Conservation (phyloP, 2,888 invertebrate species). For the Dynastes hyllus region DNA sequence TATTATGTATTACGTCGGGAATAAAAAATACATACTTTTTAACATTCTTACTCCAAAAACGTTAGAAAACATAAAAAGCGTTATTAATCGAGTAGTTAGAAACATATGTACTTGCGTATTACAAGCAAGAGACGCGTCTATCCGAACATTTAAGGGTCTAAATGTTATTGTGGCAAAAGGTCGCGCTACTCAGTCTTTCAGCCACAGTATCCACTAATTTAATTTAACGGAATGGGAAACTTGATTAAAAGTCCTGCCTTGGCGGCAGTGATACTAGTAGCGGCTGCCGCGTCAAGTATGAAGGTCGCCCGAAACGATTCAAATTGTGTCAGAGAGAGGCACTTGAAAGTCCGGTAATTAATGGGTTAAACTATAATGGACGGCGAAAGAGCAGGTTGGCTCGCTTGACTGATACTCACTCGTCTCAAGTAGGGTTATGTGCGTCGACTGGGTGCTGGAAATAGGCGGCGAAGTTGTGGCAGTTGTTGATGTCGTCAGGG, state of each 20-base stretch:
- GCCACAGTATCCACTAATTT: constrained; percentile 41
- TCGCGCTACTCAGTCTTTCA: constrained; percentile 27
- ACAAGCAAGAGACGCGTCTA: not conserved
- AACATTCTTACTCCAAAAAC: too few species aligned
- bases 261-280: not conserved
- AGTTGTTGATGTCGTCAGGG: constrained; percentile 63
- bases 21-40: too few species aligned
- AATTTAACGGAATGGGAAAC: constrained; percentile 44
- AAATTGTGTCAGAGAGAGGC: constrained; percentile 38
- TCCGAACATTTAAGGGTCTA: constrained; percentile 27
- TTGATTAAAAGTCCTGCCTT: constrained; percentile 35
- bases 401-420: constrained; percentile 64
- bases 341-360: constrained; percentile 42
- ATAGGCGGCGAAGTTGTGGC: constrained; percentile 37
- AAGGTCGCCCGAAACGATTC: constrained; percentile 30
- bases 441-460: constrained; percentile 66
- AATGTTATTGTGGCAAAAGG: constrained; percentile 38
- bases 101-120: not conserved
- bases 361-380: constrained; percentile 44
- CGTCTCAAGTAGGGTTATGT: constrained; percentile 70
- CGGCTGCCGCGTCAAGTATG: constrained; percentile 1
- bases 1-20: too few species aligned
- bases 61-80: too few species aligned
- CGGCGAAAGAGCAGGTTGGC: constrained; percentile 34
- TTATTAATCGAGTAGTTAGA: not conserved